Conservation (phyloP, 2,888 invertebrate species). For the Cactoblastis cactorum region DNA sequence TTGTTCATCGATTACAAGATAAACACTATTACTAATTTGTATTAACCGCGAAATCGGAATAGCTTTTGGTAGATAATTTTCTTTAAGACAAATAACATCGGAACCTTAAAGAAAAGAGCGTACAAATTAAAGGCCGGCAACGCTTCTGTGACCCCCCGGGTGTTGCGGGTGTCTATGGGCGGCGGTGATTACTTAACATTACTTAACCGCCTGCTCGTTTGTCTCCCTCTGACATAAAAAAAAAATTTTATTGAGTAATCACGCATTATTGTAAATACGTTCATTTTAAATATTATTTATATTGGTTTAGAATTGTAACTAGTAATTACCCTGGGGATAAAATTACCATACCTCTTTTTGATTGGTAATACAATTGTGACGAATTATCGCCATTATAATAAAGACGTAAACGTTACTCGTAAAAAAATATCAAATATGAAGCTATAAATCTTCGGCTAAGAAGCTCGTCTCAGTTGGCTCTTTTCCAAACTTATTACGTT, state of each 20-base stretch:
- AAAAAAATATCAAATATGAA: slow-evolving; percentile 18
- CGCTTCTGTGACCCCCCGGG: too few species aligned
- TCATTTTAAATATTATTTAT: neutral
- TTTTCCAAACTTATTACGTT: slow-evolving; percentile 37
- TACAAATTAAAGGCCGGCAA: too few species aligned
- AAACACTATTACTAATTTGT: slow-evolving; percentile 5
- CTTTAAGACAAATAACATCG: neutral
- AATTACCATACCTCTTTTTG: neutral
- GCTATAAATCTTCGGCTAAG: slow-evolving; percentile 21
- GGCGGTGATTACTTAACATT: too few species aligned
- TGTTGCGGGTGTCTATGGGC: too few species aligned
- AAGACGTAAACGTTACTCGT: slow-evolving; percentile 8
- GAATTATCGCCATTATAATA: slow-evolving; percentile 5
- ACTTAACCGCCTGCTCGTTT: too few species aligned
- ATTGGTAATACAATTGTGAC: slow-evolving; percentile 1
- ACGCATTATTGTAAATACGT: neutral
- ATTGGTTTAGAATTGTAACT: neutral
- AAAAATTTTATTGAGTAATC: neutral
- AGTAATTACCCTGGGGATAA: neutral
- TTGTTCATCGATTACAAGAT: slow-evolving; percentile 16
- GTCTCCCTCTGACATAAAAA: too few species aligned
- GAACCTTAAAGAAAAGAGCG: too few species aligned
- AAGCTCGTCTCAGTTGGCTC: slow-evolving; percentile 32
- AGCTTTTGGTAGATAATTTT: neutral
- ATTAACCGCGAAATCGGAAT: slow-evolving; percentile 1